phyloP scores from a whole-genome alignment of 2,888 invertebrate genomes.

The Caenorhabditis macrosperma region DNA sequence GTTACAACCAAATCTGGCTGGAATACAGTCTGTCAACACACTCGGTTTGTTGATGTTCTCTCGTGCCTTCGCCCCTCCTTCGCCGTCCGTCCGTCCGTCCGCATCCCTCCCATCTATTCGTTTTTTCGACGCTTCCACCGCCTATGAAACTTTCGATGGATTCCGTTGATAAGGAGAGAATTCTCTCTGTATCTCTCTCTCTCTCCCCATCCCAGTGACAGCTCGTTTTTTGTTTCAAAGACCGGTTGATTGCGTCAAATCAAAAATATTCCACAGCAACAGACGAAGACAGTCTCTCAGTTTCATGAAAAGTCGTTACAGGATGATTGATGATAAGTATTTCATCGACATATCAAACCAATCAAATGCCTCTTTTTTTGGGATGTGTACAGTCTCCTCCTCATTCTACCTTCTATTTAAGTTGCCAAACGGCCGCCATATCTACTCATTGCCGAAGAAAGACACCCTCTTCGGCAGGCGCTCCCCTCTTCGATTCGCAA shows the following conservation, averaged over 20 bases:
- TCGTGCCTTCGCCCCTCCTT: too few relatives aligned
- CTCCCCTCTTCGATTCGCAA: too few relatives aligned
- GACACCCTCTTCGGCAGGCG: too few relatives aligned
- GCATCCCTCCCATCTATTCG: slow-evolving; percentile 6
- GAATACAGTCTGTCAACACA: background rate
- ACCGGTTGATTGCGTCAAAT: slow-evolving; percentile 32
- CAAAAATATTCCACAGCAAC: slow-evolving; percentile 1
- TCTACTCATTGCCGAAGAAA: too few relatives aligned
- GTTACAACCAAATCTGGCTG: slow-evolving; percentile 31
- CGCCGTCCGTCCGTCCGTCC: background rate
- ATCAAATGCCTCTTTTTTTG: too few relatives aligned
- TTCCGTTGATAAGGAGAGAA: slow-evolving; percentile 34
- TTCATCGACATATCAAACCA: background rate
- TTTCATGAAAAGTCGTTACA: slow-evolving; percentile 18
- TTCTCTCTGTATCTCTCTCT: background rate
- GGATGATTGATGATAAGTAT: slow-evolving; percentile 10
- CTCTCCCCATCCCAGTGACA: background rate
- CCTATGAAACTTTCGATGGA: background rate
- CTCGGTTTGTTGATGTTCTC: slow-evolving; percentile 6
- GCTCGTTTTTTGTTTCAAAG: slow-evolving; percentile 31
- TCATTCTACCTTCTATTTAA: too few relatives aligned
- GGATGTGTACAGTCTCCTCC: background rate
- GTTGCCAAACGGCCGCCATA: too few relatives aligned
- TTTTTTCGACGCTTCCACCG: slow-evolving; percentile 9
- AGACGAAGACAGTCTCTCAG: background rate